Conservation (phyloP, 23 tunicate genomes). For the Phallusia fumigata region DNA sequence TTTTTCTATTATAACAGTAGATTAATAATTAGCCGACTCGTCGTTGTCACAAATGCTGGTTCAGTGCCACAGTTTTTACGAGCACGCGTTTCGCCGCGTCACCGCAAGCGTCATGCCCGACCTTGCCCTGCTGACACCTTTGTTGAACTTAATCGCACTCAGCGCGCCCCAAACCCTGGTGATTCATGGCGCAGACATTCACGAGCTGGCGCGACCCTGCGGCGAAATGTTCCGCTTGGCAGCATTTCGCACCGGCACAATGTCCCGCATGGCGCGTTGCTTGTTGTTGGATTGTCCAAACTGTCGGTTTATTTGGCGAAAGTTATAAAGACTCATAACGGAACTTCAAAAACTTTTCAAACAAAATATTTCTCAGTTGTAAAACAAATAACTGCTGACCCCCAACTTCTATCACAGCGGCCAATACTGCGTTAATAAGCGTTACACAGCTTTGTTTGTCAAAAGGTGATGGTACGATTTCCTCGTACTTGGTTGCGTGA, state of each 20-base stretch:
- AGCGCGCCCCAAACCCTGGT: constrained; percentile 11
- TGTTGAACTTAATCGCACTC: constrained; percentile 6
- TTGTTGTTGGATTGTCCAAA: no score
- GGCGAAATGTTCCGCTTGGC: constrained; percentile 2
- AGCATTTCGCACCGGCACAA: not conserved
- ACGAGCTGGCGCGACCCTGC: constrained; percentile 5
- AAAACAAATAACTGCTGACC: no score
- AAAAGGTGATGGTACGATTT: no score
- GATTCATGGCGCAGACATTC: not conserved
- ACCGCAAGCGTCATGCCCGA: not conserved
- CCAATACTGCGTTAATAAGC: no score
- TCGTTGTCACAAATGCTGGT: not conserved
- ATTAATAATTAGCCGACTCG: not conserved
- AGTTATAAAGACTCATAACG: not conserved
- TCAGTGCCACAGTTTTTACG: not conserved
- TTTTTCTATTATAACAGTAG: no score
- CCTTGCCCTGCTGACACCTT: not conserved
- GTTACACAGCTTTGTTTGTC: no score
- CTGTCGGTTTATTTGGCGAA: not conserved
- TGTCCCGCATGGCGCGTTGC: no score
- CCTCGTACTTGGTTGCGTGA: no score
- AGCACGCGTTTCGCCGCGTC: not conserved
- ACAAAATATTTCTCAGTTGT: no score
- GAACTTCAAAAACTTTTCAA: no score
- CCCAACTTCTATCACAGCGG: no score